These are phyloP conservation scores for Trididemnum miniatum DNA, from an alignment of 23 tunicate genomes.

Conservation along the genomic window DNA sequence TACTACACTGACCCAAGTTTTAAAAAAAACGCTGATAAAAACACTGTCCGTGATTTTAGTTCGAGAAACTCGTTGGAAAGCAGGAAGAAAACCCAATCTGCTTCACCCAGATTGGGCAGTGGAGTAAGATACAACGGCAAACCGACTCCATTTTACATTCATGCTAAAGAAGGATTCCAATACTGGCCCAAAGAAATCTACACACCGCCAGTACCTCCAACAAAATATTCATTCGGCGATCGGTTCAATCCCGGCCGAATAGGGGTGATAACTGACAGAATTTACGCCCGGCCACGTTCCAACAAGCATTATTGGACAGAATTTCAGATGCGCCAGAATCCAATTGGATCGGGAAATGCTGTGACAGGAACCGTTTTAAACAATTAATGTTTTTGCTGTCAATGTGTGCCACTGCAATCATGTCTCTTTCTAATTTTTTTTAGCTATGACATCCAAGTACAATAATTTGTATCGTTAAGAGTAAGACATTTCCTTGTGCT, in stretches of 20 bases:
- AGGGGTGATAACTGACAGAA: constrained; percentile 81
- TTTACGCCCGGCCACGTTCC: constrained; percentile 70
- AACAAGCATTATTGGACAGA: constrained; percentile 92
- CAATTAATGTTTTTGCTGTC: constrained; percentile 5
- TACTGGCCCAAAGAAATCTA: constrained; percentile 84
- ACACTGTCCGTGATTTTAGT: neutral
- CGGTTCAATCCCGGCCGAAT: constrained; percentile 78
- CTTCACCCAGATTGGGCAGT: neutral
- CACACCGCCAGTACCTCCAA: constrained; percentile 52
- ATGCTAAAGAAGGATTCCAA: constrained; percentile 82
- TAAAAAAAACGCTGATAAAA: neutral
- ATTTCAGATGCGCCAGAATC: constrained; percentile 78
- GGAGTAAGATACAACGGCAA: constrained; percentile 31
- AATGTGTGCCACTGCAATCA: too few species aligned
- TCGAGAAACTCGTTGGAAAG: neutral
- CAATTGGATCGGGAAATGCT: constrained; percentile 82
- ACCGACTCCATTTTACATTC: constrained; percentile 80
- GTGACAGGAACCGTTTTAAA: constrained; percentile 47
- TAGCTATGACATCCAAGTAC: too few species aligned
- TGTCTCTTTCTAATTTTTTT: too few species aligned
- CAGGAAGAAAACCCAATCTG: neutral
- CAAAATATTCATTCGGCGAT: constrained; percentile 79
- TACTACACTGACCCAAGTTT: neutral
- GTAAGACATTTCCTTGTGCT: too few species aligned
- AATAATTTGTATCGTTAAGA: too few species aligned